phyloP scores from a whole-genome alignment of 1,140 invertebrate species.

The Drosophila tropicalis region DNA sequence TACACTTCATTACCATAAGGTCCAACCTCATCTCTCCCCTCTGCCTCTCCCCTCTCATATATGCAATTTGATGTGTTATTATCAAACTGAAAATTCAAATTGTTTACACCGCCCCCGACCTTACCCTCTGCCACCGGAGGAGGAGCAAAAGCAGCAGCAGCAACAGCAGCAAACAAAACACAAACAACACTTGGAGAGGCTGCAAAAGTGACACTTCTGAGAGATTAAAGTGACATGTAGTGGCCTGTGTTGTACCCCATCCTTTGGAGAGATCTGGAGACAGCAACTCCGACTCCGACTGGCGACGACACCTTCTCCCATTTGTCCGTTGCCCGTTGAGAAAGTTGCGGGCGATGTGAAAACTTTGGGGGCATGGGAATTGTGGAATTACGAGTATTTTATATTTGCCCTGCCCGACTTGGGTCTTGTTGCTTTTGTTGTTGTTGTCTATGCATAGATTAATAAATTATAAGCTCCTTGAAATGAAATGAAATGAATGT shows the following conservation, averaged over 20 bases:
- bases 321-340: conserved; percentile 39
- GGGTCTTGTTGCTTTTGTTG: conserved; percentile 17
- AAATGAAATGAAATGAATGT: conserved; percentile 16
- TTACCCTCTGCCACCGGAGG: conserved; percentile 2
- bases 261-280: not conserved
- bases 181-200: conserved; percentile 75
- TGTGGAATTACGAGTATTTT: conserved; percentile 41
- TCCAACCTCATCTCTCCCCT: conserved; percentile 32
- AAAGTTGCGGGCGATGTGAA: conserved; percentile 41
- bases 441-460: conserved; percentile 71
- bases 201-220: conserved; percentile 79
- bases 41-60: conserved; percentile 5
- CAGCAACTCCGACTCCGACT: conserved; percentile 11
- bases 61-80: conserved; percentile 79
- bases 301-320: conserved; percentile 46
- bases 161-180: conserved; percentile 39
- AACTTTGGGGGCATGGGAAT: conserved; percentile 8
- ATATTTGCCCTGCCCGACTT: conserved; percentile 36
- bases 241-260: conserved; percentile 43
- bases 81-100: conserved; percentile 81
- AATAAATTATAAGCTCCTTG: conserved; percentile 76
- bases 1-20: conserved; percentile 80
- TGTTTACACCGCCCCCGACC: conserved; percentile 51
- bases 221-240: conserved; percentile 81
- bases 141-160: conserved; percentile 26